Evolutionary conservation across 2,113 vertebrate genomes (phyloP).

Genomic region (Thryonomys swinderianus): DNA sequence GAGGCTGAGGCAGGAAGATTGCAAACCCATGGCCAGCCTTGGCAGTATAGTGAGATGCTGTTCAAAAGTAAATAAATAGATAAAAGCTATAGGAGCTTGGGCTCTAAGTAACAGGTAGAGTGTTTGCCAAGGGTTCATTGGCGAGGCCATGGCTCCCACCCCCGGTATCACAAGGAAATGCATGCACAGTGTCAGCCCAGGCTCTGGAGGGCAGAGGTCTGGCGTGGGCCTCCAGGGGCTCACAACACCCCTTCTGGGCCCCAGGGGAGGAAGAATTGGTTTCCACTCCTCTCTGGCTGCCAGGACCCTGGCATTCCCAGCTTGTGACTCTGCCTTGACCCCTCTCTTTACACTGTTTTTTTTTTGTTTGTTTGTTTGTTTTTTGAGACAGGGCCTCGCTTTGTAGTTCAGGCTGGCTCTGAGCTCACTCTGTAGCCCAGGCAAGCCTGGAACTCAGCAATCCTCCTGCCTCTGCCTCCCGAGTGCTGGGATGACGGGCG

Average conservation of each 20-base stretch:
- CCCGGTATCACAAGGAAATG: background rate
- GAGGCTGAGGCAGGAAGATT: background rate
- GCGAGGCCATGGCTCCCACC: background rate
- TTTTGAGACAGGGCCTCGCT: too few species aligned
- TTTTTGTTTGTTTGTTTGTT: too few species aligned
- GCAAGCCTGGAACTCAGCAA: too few species aligned
- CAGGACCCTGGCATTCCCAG: background rate
- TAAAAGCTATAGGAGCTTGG: background rate
- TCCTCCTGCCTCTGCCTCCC: too few species aligned
- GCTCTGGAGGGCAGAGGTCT: background rate
- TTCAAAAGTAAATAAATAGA: background rate
- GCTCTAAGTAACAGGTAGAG: background rate
- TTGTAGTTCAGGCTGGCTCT: too few species aligned
- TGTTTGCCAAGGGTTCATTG: background rate
- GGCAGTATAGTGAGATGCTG: background rate
- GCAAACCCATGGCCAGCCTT: background rate
- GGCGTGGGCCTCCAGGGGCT: background rate
- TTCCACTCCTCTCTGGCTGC: background rate
- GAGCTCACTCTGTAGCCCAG: too few species aligned
- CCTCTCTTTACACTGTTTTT: too few species aligned
- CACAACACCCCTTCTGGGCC: background rate
- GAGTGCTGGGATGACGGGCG: too few species aligned
- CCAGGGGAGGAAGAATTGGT: background rate
- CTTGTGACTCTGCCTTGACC: background rate
- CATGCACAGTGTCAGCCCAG: accelerated